A percentile compares a stretch with the other conserved stretches of the same genome.
Conservation (phyloP, 2,888 invertebrate genomes). For the Erebia aethiops region DNA sequence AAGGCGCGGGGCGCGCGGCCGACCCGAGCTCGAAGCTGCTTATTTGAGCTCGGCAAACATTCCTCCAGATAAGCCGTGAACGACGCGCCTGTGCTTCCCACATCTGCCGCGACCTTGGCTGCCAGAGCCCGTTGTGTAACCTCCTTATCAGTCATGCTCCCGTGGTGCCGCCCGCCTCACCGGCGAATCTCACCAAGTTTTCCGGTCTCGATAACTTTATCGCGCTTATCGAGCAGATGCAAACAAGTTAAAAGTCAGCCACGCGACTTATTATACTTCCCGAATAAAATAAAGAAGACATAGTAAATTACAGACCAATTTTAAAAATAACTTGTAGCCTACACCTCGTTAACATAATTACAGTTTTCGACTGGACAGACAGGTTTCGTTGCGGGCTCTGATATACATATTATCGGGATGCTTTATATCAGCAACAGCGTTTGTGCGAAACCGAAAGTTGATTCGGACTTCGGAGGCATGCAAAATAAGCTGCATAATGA, state of each 20-base stretch:
- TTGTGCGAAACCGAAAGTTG: constrained; percentile 83
- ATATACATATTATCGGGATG: constrained; percentile 57
- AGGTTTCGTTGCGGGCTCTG: constrained; percentile 56
- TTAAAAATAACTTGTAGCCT: constrained; percentile 30
- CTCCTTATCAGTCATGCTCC: constrained; percentile 77
- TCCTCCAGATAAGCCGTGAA: constrained; percentile 73
- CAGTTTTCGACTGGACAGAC: constrained; percentile 64
- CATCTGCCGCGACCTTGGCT: constrained; percentile 81
- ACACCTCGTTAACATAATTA: constrained; percentile 72
- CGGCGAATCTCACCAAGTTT: constrained; percentile 70
- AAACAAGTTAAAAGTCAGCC: constrained; percentile 36
- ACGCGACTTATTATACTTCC: constrained; percentile 30
- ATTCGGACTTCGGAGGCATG: constrained; percentile 63
- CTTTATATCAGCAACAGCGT: constrained; percentile 55
- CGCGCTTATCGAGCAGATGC: constrained; percentile 61
- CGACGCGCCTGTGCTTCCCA: constrained; percentile 77
- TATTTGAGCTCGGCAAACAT: constrained; percentile 77
- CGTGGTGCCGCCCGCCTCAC: constrained; percentile 61
- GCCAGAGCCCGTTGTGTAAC: constrained; percentile 72
- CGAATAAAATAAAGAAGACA: constrained; percentile 1
- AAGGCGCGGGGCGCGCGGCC: constrained; percentile 49
- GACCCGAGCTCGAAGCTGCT: constrained; percentile 55
- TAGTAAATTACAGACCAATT: background rate
- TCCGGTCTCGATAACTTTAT: constrained; percentile 73
- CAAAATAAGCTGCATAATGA: constrained; percentile 44